These are phyloP conservation scores for Drosophila littoralis DNA, from an alignment of 1,140 invertebrate species.

Conservation along the genomic window DNA sequence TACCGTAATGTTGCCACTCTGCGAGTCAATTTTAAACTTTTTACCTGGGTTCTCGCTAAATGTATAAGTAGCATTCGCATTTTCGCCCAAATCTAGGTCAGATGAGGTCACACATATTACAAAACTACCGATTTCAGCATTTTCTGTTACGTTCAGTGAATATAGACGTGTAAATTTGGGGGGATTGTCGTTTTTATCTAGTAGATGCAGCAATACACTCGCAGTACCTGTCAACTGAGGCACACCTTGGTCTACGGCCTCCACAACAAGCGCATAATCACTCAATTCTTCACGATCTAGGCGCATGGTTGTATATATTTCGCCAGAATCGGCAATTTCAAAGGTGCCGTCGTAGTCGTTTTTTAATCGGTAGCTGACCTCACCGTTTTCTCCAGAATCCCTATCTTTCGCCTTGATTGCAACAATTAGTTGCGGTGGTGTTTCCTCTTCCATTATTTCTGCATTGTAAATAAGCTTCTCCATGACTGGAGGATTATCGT, in stretches of 20 bases:
- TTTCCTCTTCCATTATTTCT: conserved; percentile 94
- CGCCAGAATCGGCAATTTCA: conserved; percentile 92
- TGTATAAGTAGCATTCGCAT: conserved; percentile 95
- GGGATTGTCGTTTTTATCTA: conserved; percentile 98
- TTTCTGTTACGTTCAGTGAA: conserved; percentile 97
- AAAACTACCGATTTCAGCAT: conserved; percentile 95
- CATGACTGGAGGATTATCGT: conserved; percentile 95
- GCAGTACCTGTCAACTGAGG: conserved; percentile 93
- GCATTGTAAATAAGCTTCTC: conserved; percentile 92
- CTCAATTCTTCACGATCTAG: conserved; percentile 95
- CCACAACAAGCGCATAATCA: conserved; percentile 92
- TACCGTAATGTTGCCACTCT: conserved; percentile 96
- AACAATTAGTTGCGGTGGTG: conserved; percentile 91
- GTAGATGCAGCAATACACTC: conserved; percentile 92
- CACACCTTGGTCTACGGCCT: conserved; percentile 94
- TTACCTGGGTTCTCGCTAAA: conserved; percentile 94
- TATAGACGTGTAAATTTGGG: conserved; percentile 96
- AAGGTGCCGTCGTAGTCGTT: conserved; percentile 92
- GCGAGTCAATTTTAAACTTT: conserved; percentile 94
- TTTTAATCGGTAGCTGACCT: conserved; percentile 91
- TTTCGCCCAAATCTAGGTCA: conserved; percentile 93
- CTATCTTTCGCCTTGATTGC: conserved; percentile 93
- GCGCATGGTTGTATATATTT: conserved; percentile 93
- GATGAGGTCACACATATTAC: conserved; percentile 96
- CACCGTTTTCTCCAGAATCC: conserved; percentile 94